Percentiles rank a stretch among this genome's conserved stretches.
These are phyloP conservation scores for Chromoteleia sp. DNA, from an alignment of 2,888 invertebrate species.

Conservation along the genomic window DNA sequence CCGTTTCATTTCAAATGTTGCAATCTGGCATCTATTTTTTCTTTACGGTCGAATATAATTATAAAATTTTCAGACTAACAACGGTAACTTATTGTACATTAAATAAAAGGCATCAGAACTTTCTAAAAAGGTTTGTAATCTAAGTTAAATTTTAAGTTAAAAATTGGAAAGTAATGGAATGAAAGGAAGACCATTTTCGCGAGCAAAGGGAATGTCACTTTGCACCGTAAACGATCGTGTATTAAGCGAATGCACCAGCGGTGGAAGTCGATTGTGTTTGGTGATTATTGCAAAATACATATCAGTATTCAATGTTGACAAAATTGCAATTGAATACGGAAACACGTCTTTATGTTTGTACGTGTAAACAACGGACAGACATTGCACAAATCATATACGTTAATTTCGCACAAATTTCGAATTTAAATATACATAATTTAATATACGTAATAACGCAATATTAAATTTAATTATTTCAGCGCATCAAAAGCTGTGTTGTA, in stretches of 20 bases:
- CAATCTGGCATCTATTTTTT: too few relatives aligned
- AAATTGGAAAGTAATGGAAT: constrained; percentile 18
- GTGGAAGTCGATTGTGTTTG: constrained; percentile 19
- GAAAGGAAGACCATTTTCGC: constrained; percentile 13
- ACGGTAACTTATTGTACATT: neutral
- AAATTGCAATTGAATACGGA: constrained; percentile 27
- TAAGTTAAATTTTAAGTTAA: too few relatives aligned
- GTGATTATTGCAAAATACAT: constrained; percentile 32
- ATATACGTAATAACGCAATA: too few relatives aligned
- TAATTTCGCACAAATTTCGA: neutral
- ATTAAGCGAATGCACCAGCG: constrained; percentile 10
- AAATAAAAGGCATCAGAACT: neutral
- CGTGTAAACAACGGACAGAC: neutral
- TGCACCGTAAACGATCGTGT: constrained; percentile 1
- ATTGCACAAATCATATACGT: neutral
- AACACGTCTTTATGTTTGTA: neutral
- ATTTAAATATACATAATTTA: neutral
- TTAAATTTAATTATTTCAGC: too few relatives aligned
- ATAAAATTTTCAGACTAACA: too few relatives aligned
- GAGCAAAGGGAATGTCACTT: neutral
- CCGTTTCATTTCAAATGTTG: too few relatives aligned
- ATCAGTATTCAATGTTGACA: constrained; percentile 20
- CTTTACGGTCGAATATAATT: too few relatives aligned
- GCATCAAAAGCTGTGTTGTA: too few relatives aligned
- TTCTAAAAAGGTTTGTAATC: neutral